Conservation (phyloP, 2,888 invertebrate genomes). For the Coremacera marginata region DNA sequence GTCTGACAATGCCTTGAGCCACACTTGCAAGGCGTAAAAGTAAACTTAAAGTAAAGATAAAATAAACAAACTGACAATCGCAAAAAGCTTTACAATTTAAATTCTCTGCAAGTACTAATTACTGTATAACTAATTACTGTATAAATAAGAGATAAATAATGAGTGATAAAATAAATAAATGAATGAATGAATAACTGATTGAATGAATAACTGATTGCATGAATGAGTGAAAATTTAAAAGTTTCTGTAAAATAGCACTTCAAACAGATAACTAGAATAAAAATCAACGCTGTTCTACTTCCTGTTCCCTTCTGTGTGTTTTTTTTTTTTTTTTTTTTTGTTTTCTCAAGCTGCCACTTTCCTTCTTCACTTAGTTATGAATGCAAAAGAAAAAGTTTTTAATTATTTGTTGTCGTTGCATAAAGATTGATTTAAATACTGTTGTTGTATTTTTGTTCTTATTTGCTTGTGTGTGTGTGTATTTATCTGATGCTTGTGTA, state of each 20-base stretch:
- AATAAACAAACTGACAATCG: too few species aligned
- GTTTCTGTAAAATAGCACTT: too few species aligned
- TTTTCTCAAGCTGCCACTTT: neutral
- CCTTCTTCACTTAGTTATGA: neutral
- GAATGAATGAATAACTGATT: neutral
- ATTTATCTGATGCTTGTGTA: neutral
- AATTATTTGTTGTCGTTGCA: conserved; percentile 11
- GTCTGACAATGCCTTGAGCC: too few species aligned
- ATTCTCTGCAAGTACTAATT: neutral
- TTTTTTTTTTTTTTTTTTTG: neutral
- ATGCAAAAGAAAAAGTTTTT: conserved; percentile 2
- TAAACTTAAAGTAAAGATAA: too few species aligned
- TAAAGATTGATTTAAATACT: conserved; percentile 18
- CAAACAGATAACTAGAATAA: too few species aligned
- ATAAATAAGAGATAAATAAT: neutral
- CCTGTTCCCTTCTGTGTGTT: too few species aligned
- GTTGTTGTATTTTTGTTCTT: neutral
- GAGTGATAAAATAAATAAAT: neutral
- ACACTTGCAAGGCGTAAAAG: too few species aligned
- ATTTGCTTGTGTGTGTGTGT: neutral
- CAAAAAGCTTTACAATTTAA: too few species aligned
- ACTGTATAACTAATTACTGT: neutral
- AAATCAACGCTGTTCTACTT: too few species aligned
- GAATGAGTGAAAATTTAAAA: too few species aligned
- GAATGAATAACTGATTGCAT: too few species aligned